A percentile compares a stretch with the other conserved stretches of the same genome.
Evolutionary conservation across 2,797 vertebrate genomes (phyloP).

Genomic region (Lacerta viridis): DNA sequence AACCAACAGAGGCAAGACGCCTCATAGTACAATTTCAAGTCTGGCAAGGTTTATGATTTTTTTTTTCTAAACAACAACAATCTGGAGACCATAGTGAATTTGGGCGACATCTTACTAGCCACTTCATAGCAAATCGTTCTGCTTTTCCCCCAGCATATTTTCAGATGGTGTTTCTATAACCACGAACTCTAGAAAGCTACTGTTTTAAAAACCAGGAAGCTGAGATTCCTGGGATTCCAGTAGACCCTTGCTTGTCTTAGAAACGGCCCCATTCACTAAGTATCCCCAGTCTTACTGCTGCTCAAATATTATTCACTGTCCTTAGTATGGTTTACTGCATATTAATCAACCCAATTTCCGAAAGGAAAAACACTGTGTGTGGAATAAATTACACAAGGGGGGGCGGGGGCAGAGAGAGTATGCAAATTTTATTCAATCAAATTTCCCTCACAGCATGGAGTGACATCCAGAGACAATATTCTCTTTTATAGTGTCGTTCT

Average conservation of each 20-base stretch:
- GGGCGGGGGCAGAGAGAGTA: neutral
- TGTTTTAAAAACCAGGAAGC: neutral
- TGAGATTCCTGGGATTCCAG: too few species aligned
- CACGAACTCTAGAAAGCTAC: neutral
- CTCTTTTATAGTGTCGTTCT: neutral
- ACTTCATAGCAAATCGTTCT: neutral
- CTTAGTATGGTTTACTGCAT: neutral
- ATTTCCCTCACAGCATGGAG: slow-evolving; percentile 33
- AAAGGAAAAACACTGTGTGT: neutral
- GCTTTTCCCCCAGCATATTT: neutral
- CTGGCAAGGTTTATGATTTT: too few species aligned
- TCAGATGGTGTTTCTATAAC: neutral
- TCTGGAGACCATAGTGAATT: neutral
- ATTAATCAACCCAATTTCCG: neutral
- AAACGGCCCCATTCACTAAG: neutral
- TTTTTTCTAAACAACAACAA: neutral
- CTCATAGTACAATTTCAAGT: too few species aligned
- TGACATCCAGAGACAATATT: slow-evolving; percentile 11
- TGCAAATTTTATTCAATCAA: slow-evolving; percentile 30
- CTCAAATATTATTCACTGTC: neutral
- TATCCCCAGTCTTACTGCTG: neutral
- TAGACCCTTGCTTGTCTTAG: neutral
- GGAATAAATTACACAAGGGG: neutral
- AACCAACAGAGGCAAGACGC: too few species aligned
- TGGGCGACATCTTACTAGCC: neutral